Conservation (phyloP, 2,888 invertebrate genomes). For the Torymus texanus region DNA sequence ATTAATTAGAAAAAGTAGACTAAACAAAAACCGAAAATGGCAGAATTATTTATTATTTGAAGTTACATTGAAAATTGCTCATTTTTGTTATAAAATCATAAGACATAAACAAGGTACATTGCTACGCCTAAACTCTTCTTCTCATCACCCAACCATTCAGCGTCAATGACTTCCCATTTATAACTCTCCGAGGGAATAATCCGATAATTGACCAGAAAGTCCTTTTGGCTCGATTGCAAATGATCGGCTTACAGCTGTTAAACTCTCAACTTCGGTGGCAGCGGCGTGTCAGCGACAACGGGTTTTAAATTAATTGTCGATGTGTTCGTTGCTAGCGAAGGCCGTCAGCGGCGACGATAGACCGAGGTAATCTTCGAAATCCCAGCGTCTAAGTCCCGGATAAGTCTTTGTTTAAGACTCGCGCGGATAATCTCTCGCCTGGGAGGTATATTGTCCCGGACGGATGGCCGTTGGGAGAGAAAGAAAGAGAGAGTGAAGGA, state of each 20-base stretch:
- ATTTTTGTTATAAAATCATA: too few relatives aligned
- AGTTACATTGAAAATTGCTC: too few relatives aligned
- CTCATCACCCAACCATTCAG: too few relatives aligned
- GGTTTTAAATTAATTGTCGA: conserved; percentile 47
- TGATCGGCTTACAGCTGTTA: neutral
- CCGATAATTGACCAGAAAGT: neutral
- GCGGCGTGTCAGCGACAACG: conserved; percentile 29
- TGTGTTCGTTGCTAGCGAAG: neutral
- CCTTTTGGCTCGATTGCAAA: neutral
- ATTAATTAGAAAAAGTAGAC: too few relatives aligned
- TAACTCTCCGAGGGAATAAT: too few relatives aligned
- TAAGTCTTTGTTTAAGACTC: conserved; percentile 68
- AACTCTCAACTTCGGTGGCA: neutral
- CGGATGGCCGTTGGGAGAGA: conserved; percentile 6
- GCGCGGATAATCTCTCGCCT: conserved; percentile 63
- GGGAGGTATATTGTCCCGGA: conserved; percentile 53
- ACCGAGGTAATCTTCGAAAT: conserved; percentile 61
- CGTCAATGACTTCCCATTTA: too few relatives aligned
- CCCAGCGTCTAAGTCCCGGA: conserved; percentile 55
- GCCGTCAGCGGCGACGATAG: conserved; percentile 36
- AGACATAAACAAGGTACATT: too few relatives aligned
- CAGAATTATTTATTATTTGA: too few relatives aligned
- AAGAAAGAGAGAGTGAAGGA: neutral
- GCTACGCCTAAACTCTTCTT: too few relatives aligned
- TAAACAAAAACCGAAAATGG: too few relatives aligned